Evolutionary conservation across 2,797 vertebrate species (phyloP), one percentile per base, ranked within the genome.

Genomic region (Dromococcyx pavoninus): DNA sequence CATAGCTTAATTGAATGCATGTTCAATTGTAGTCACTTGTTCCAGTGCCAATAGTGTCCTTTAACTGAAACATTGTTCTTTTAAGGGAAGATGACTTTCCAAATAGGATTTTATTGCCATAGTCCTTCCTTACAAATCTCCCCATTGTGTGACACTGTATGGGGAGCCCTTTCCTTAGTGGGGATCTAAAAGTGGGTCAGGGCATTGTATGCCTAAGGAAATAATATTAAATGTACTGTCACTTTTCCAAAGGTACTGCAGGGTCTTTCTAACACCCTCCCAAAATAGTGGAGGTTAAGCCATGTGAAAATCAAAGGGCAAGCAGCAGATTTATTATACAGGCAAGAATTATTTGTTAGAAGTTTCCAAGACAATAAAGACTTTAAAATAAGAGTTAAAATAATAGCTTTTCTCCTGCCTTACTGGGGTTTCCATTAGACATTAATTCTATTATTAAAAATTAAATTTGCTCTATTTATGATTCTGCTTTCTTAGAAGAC

Each of bases 381-480:
- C 76, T 88, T 75, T 53, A 88, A 93, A 75, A 17, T 76, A 66
- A 58, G 30, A 11, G 3, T 80, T 93, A 66, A 70, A 70, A 58
- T 75, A 91, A 70, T 67, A 61, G 24, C 70, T 93, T 88, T 78
- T 39, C 57, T 85, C 21, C 74, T 94, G 56, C 61, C 33, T 80
- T 87, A 10, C 54, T 88, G 75, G 28, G 13, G 7, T 83, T 86
- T 87, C 73, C 71, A 82, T 84, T 79, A 82, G 60, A 79, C 4
- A 2, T 78, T 91, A 74, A 91, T 91, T 87, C 84, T 81, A 9
- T 57, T 88, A 92, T 74, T 77, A 94, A 94, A 94, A 91, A 81
- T 70, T 73, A 76, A 60, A 76, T 84, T 65, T 64, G 39, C 76
- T 92, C 81, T 66, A 88, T 92, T 86, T 95, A 90, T 92, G 58